Percentiles rank a stretch among this genome's conserved stretches.
Conservation (phyloP, 92 coral and sea anemone genomes). For the Ricordea florida region DNA sequence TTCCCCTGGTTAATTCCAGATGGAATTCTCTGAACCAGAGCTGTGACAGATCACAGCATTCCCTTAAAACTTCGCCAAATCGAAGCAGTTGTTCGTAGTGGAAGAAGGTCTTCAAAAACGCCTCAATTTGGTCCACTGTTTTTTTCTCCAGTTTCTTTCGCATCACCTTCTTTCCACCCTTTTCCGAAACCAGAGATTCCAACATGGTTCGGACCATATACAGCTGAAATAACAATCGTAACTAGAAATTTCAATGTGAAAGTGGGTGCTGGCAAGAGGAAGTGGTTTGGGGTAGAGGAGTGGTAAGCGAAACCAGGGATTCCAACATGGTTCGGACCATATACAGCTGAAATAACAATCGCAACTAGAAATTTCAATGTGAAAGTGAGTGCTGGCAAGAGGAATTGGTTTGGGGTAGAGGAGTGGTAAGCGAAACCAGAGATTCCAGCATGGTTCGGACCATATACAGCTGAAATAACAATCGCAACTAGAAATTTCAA, state of each 20-base stretch:
- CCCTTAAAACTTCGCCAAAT: conserved; percentile 90
- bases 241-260: not conserved
- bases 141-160: conserved; percentile 96
- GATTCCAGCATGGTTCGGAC: too few species aligned
- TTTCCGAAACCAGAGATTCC: conserved; percentile 95
- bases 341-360: too few species aligned
- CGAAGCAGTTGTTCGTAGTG: conserved; percentile 86
- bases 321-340: too few species aligned
- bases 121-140: conserved; percentile 83
- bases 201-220: conserved; percentile 99
- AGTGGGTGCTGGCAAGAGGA: too few species aligned
- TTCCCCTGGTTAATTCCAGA: conserved; percentile 97
- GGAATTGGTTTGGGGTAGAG: too few species aligned
- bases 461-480: too few species aligned
- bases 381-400: too few species aligned
- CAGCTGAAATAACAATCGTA: conserved; percentile 48
- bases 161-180: conserved; percentile 94
- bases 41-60: conserved; percentile 95
- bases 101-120: conserved; percentile 86
- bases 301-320: too few species aligned
- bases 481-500: too few species aligned
- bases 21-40: conserved; percentile 98
- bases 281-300: too few species aligned
- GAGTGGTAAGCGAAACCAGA: too few species aligned
- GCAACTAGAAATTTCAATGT: too few species aligned